These are phyloP conservation scores for Scaptomyza polygonia DNA, from an alignment of 2,888 invertebrate species.

Conservation along the genomic window DNA sequence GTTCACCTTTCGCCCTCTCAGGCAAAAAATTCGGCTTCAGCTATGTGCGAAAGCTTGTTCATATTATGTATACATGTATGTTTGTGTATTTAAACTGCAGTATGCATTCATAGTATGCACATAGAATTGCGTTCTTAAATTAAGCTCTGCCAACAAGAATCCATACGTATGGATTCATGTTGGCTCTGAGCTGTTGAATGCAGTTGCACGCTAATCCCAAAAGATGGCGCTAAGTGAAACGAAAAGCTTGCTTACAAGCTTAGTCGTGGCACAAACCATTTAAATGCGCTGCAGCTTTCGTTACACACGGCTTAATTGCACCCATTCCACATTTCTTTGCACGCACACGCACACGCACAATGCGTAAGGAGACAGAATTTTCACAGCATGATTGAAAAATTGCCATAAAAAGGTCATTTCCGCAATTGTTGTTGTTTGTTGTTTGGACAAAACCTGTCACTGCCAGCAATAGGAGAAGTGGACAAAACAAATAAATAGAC, in stretches of 20 bases:
- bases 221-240: conserved; percentile 27
- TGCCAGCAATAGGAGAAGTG: conserved; percentile 13
- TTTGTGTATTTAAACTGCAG: not conserved
- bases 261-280: conserved; percentile 26
- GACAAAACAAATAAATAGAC: conserved; percentile 7
- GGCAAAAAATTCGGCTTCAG: not conserved
- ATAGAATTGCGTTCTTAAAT: too few relatives aligned
- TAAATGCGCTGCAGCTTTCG: not conserved
- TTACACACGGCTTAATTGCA: not conserved
- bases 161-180: too few relatives aligned
- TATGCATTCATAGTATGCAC: too few relatives aligned
- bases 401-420: conserved; percentile 46
- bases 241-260: not conserved
- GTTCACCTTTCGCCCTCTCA: not conserved
- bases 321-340: not conserved
- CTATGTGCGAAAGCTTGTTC: not conserved
- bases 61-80: not conserved
- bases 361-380: conserved; percentile 31
- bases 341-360: conserved; percentile 26
- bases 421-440: conserved; percentile 22
- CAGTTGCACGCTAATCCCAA: not conserved
- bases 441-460: conserved; percentile 44
- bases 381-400: conserved; percentile 67
- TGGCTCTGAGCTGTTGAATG: not conserved
- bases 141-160: too few relatives aligned